phyloP scores from a whole-genome alignment of 2,113 vertebrate genomes.

The Bungarus multicinctus region DNA sequence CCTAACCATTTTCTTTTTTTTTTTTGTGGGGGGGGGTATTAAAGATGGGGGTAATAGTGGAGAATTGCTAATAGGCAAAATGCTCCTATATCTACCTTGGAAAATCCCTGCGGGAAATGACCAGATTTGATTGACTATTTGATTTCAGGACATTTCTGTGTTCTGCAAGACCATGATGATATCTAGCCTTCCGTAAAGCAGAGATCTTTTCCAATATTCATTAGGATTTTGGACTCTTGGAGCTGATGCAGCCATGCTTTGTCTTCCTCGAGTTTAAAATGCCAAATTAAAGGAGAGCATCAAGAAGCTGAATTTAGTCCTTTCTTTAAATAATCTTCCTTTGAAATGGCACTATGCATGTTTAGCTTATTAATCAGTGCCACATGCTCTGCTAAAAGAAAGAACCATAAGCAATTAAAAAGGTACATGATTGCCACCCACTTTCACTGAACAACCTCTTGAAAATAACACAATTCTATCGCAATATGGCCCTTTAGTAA shows the following conservation, averaged over 20 bases:
- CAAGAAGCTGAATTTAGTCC: background rate
- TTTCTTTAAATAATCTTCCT: background rate
- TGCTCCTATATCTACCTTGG: background rate
- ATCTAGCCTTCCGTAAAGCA: background rate
- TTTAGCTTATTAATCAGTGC: background rate
- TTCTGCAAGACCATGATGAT: background rate
- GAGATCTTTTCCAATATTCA: background rate
- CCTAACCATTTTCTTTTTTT: background rate
- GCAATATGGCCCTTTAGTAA: background rate
- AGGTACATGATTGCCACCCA: background rate
- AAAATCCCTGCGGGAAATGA: background rate
- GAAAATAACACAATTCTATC: background rate
- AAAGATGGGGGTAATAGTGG: background rate
- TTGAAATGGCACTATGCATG: background rate
- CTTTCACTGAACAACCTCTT: background rate
- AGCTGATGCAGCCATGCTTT: background rate
- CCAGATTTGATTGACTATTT: background rate
- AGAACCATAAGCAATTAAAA: background rate
- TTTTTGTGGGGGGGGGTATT: background rate
- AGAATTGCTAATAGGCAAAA: background rate
- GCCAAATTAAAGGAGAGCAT: background rate
- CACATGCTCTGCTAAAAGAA: background rate
- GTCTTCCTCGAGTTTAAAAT: background rate
- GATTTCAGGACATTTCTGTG: background rate
- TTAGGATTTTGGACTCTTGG: background rate